These are phyloP conservation scores for Parazoanthus darwini DNA, from an alignment of 92 coral and sea anemone species.

Conservation along the genomic window DNA sequence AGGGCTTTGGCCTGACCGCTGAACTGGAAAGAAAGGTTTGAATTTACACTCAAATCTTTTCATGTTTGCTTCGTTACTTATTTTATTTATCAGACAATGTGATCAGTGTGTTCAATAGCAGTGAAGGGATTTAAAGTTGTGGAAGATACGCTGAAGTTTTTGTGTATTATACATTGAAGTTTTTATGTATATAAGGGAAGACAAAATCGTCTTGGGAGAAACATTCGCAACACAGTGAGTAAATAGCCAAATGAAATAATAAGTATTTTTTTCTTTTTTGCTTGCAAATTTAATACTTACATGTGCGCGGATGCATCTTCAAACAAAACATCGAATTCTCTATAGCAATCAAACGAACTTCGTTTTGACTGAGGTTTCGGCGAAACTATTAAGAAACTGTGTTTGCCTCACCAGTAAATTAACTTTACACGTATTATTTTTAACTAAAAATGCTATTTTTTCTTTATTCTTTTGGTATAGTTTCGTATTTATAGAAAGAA, in stretches of 20 bases:
- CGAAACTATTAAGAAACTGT: neutral
- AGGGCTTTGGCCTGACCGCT: neutral
- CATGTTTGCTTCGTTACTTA: neutral
- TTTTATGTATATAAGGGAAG: neutral
- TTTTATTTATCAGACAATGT: neutral
- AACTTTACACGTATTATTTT: neutral
- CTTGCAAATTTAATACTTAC: neutral
- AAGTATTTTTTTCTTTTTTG: no score
- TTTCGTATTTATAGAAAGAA: no score
- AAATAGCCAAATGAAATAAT: neutral
- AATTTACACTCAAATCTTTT: neutral
- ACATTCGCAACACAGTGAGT: neutral
- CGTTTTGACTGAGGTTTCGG: neutral
- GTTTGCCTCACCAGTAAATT: neutral
- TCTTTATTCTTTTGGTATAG: neutral
- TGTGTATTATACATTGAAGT: neutral
- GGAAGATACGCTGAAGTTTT: neutral
- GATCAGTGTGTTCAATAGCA: neutral
- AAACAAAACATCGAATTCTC: neutral
- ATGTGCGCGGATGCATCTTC: neutral
- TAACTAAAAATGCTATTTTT: neutral
- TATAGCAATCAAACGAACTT: neutral
- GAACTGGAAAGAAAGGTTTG: conserved; percentile 6
- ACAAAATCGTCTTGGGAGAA: no score
- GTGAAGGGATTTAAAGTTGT: neutral